Evolutionary conservation across 2,797 vertebrate species (phyloP).

Genomic region (Alfaro cultratus): DNA sequence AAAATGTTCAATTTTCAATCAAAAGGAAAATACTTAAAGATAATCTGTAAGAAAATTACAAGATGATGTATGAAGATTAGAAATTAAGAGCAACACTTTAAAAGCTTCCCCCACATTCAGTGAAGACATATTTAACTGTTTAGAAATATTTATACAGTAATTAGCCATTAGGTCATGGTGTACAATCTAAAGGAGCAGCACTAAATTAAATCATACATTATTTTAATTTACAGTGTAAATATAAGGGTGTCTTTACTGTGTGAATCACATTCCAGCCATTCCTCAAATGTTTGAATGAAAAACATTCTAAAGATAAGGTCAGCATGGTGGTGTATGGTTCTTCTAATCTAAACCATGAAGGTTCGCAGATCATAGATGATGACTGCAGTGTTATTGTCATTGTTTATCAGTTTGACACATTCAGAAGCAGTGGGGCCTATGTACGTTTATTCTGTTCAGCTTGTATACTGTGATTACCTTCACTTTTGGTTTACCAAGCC

Average conservation of each 20-base stretch:
- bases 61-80: not conserved
- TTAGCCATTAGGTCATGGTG: too few relatives aligned
- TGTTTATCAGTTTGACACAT: constrained; percentile 8
- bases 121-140: too few relatives aligned
- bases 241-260: not conserved
- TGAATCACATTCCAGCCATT: not conserved
- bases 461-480: constrained; percentile 47
- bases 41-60: not conserved
- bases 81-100: not conserved
- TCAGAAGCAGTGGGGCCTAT: constrained; percentile 23
- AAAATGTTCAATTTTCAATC: not conserved
- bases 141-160: too few relatives aligned
- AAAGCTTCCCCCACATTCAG: not conserved
- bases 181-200: too few relatives aligned
- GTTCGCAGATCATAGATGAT: not conserved
- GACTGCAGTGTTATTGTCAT: constrained; percentile 27
- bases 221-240: too few relatives aligned
- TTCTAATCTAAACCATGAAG: not conserved
- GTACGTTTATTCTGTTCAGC: constrained; percentile 50
- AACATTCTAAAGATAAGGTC: not conserved
- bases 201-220: too few relatives aligned
- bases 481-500: constrained; percentile 3
- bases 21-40: not conserved
- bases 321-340: not conserved
- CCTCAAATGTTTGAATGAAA: not conserved